A percentile compares a stretch with the other conserved stretches of the same genome.
Conservation (phyloP, 37 sponge, comb jelly and placozoan genomes). For the Trichoplax adhaerens region DNA sequence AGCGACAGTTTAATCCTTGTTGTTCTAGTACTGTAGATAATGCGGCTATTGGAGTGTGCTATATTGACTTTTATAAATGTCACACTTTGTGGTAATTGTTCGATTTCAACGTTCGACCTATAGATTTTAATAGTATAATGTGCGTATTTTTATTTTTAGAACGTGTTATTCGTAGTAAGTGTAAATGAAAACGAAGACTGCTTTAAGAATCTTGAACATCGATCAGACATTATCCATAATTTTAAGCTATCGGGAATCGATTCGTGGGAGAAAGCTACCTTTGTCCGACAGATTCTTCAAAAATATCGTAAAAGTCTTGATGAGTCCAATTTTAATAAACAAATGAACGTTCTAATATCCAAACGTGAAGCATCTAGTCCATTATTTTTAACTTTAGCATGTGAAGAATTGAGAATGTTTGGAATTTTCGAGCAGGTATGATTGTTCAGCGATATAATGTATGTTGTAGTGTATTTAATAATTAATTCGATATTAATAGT, state of each 20-base stretch:
- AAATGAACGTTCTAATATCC: slow-evolving; percentile 83
- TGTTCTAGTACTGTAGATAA: neutral
- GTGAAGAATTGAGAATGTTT: slow-evolving; percentile 85
- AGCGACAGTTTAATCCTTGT: neutral
- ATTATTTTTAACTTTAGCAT: slow-evolving; percentile 78
- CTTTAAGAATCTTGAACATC: slow-evolving; percentile 18
- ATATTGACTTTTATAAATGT: neutral
- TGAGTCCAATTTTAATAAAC: slow-evolving; percentile 91
- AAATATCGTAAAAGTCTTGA: slow-evolving; percentile 75
- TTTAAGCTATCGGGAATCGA: slow-evolving; percentile 51
- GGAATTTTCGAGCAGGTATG: slow-evolving; percentile 74
- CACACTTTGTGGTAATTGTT: too few relatives aligned
- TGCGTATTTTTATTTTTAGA: slow-evolving; percentile 21
- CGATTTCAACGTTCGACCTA: too few relatives aligned
- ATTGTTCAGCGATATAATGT: neutral
- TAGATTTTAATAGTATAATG: neutral
- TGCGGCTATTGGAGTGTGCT: neutral
- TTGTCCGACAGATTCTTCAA: slow-evolving; percentile 55
- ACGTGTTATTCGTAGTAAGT: slow-evolving; percentile 42
- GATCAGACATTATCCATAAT: slow-evolving; percentile 23
- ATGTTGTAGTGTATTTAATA: neutral
- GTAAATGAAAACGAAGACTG: slow-evolving; percentile 30
- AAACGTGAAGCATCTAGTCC: slow-evolving; percentile 89
- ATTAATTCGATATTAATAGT: neutral
- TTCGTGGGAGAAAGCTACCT: slow-evolving; percentile 74